Base-by-base conservation (phyloP, 2,113 vertebrate species). In the Mystacornis crossleyi region DNA sequence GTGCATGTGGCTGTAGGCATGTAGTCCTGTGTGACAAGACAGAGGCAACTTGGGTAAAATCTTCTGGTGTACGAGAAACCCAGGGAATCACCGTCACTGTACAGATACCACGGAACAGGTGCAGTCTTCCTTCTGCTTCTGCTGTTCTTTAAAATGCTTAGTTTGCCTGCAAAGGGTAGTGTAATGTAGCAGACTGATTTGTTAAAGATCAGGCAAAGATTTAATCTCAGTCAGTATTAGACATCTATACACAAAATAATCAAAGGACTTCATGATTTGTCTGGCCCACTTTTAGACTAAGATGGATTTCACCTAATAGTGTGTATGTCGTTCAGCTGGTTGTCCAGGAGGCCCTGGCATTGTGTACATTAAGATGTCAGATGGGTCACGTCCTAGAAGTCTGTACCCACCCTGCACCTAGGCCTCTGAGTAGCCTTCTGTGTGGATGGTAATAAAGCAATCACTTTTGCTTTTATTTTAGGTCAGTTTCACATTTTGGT, bases 381-480 rank as follows among this genome's bases (percentile, higher is more conserved):
- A 81, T 75, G 57, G 79, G 75, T 90, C 40, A 61, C 28, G 38
- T 80, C 66, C 45, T 80, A 65, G 36, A 75, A 42, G 25, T 71
- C 70, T 83, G 72, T 69, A 48, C 21, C 50, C 2, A 0, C 45
- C 25, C 50, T 73, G 18, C 3, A 3, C 53, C 18, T 80, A 80
- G 31, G 31, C 53, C 58, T 90, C 79, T 81, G 78, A 47, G 85
- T n/a, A 81, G 40, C 72, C 51, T 77, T 61, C 87, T 51, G 21
- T 91, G 75, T 70, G 54, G 71, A 69, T 80, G 38, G 66, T 75
- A 85, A 73, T 90, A 88, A 65, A 85, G 42, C 50, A 91, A 47
- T 88, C 70, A 47, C 84, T 96, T 97, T 90, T 88, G 81, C 93
- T 96, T 96, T 96, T 94, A 48, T 87, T 96, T 95, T 88, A 87